Conservation (phyloP, 2,888 invertebrate genomes). For the Vanessa cardui region DNA sequence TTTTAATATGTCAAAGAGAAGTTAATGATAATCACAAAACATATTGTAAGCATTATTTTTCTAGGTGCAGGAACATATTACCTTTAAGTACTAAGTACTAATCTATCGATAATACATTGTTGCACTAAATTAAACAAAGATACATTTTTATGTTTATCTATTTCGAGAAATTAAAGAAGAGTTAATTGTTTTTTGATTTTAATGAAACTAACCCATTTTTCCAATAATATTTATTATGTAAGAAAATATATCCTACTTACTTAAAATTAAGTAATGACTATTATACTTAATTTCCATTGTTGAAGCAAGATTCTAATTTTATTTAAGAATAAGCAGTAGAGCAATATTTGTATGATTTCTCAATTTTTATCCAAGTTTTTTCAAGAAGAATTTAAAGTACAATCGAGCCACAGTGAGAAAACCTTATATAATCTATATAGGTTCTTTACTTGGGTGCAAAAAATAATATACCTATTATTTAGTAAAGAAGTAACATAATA, state of each 20-base stretch:
- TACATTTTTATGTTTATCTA: background rate
- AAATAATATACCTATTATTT: background rate
- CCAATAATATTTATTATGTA: conserved; percentile 65
- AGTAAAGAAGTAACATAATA: conserved; percentile 13
- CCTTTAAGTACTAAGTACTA: conserved; percentile 12
- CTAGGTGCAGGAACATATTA: conserved; percentile 12
- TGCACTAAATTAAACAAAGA: conserved; percentile 6
- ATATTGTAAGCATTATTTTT: background rate
- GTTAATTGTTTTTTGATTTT: background rate
- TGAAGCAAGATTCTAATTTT: conserved; percentile 22
- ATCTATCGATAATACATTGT: conserved; percentile 5
- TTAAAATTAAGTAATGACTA: conserved; percentile 69
- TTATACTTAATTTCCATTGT: conserved; percentile 43
- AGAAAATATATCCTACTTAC: conserved; percentile 76
- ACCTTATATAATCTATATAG: conserved; percentile 20
- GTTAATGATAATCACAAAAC: conserved; percentile 3
- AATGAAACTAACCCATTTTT: conserved; percentile 48
- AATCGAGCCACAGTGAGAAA: conserved; percentile 10
- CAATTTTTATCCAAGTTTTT: conserved; percentile 6
- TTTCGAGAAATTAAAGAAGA: too few relatives aligned
- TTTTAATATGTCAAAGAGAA: conserved; percentile 6
- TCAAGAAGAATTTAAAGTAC: background rate
- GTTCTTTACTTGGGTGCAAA: conserved; percentile 7
- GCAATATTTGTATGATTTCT: conserved; percentile 1
- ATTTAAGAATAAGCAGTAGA: conserved; percentile 13